Evolutionary conservation across 2,113 vertebrate genomes (phyloP).

Genomic region (Scatophagus argus): DNA sequence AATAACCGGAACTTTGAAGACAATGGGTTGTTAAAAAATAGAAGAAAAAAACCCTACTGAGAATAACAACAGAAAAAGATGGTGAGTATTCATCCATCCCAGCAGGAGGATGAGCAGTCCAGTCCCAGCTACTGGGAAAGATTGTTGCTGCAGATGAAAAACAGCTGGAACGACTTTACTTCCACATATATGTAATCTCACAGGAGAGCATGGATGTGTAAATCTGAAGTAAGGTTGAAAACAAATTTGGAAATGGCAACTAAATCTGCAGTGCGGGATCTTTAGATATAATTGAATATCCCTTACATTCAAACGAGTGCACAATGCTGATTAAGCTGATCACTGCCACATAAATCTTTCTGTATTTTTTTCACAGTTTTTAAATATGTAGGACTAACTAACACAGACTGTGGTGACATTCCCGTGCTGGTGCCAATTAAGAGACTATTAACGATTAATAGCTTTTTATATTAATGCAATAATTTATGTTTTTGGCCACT

Average conservation of each 20-base stretch:
- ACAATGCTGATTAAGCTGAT: too few relatives aligned
- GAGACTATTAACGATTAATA: neutral
- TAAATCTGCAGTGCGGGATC: too few relatives aligned
- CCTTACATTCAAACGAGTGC: too few relatives aligned
- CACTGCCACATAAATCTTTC: too few relatives aligned
- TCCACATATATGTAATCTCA: constrained; percentile 1
- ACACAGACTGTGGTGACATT: too few relatives aligned
- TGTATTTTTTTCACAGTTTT: too few relatives aligned
- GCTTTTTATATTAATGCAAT: neutral
- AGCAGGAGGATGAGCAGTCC: constrained; percentile 61
- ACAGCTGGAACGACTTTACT: constrained; percentile 26
- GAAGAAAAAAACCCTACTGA: constrained; percentile 20
- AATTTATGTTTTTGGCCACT: neutral
- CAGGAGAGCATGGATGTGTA: neutral
- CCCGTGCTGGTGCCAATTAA: too few relatives aligned
- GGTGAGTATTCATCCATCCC: constrained; percentile 50
- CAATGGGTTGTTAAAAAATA: constrained; percentile 60
- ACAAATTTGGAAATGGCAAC: too few relatives aligned
- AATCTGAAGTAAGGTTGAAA: neutral
- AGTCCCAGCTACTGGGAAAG: constrained; percentile 44
- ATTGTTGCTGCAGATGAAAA: constrained; percentile 37
- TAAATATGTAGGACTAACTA: too few relatives aligned
- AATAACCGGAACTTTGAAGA: constrained; percentile 72
- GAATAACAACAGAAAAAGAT: constrained; percentile 64
- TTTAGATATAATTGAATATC: too few relatives aligned